Evolutionary conservation across 92 coral and sea anemone species (phyloP).

Genomic region (Porites evermanni): DNA sequence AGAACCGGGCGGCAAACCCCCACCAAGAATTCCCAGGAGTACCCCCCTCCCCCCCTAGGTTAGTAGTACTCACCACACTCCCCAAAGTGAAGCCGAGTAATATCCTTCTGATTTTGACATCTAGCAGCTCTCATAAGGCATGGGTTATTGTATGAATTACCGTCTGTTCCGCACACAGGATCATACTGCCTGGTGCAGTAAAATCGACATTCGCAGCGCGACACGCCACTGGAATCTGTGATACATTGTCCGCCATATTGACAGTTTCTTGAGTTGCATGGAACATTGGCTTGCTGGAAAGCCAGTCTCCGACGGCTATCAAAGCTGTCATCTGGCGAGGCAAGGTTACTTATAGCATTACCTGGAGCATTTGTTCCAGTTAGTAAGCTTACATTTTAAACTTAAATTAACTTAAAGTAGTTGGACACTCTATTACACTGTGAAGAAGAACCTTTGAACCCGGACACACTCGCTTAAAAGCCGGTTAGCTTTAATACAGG

Average conservation of each 20-base stretch:
- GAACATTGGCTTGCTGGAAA: slow-evolving; percentile 30
- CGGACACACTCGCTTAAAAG: no score
- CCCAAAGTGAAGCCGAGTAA: slow-evolving; percentile 81
- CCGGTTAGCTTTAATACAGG: no score
- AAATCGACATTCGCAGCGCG: slow-evolving; percentile 63
- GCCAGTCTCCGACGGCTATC: neutral
- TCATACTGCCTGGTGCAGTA: slow-evolving; percentile 79
- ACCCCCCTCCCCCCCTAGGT: no score
- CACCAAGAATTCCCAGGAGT: no score
- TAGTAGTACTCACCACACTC: slow-evolving; percentile 79
- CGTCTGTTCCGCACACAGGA: slow-evolving; percentile 98
- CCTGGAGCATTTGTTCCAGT: no score
- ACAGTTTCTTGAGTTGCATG: slow-evolving; percentile 72
- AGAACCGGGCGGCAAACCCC: no score
- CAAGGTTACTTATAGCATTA: neutral
- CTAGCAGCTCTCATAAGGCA: slow-evolving; percentile 85
- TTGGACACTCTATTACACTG: no score
- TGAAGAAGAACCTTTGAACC: no score
- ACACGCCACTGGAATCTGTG: slow-evolving; percentile 54
- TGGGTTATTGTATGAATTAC: slow-evolving; percentile 82
- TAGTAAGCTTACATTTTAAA: no score
- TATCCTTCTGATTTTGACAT: slow-evolving; percentile 75
- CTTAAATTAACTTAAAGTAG: no score
- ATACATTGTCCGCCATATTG: slow-evolving; percentile 75
- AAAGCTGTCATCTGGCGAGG: slow-evolving; percentile 9